phyloP scores from a whole-genome alignment of 2,797 vertebrate genomes.

The Pseudochirops corinnae region DNA sequence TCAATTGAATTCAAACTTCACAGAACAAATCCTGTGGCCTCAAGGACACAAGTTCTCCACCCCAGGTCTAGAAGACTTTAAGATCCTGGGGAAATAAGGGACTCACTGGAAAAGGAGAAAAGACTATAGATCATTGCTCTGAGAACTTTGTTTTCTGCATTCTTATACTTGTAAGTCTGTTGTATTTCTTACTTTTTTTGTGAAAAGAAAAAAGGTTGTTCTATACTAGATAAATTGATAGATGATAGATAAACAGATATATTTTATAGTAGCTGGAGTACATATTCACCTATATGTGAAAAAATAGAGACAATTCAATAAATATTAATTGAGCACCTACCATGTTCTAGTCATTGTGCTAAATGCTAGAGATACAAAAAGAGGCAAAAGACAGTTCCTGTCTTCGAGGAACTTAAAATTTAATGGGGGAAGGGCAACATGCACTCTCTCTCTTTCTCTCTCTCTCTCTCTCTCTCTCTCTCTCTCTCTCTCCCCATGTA shows the following conservation, averaged over 20 bases:
- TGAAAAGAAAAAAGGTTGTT: background rate
- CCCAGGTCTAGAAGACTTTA: background rate
- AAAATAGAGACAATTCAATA: background rate
- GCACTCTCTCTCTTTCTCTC: too few relatives aligned
- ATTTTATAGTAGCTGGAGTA: background rate
- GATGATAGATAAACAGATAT: background rate
- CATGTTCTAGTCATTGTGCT: background rate
- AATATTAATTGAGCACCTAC: background rate
- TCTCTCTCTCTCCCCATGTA: too few relatives aligned
- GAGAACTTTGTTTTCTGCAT: background rate
- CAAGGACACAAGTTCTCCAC: too few relatives aligned
- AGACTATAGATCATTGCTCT: background rate
- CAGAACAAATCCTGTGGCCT: too few relatives aligned
- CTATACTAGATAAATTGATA: background rate
- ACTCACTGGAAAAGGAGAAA: background rate
- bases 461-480: too few relatives aligned
- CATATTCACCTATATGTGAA: background rate
- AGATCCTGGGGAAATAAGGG: background rate
- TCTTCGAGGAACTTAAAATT: background rate
- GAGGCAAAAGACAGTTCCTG: background rate
- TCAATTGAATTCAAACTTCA: too few relatives aligned
- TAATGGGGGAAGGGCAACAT: background rate
- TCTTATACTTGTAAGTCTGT: too few relatives aligned
- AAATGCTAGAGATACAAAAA: background rate
- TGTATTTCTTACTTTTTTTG: background rate